Evolutionary conservation across 2,888 invertebrate species (phyloP), one percentile per base, ranked within the genome.

Genomic region (Mamestra brassicae): DNA sequence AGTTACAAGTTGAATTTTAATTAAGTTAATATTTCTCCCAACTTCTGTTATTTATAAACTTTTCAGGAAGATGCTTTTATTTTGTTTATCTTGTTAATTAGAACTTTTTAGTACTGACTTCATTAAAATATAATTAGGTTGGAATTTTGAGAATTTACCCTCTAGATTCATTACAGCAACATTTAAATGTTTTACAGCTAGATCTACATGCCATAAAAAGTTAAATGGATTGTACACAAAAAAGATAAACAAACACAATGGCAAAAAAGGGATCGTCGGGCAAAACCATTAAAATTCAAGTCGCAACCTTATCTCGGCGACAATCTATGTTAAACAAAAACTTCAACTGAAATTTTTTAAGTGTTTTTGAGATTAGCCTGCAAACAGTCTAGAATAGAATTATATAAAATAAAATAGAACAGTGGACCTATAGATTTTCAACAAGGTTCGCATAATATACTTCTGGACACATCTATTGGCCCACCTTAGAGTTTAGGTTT

Each of bases 1-100:
- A 57, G n/a, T n/a, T 57, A 54, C 11, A 57, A 45, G 42, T 15
- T 45, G 34, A 70, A 52, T 71, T 58, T 78, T 64, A 64, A 67
- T 73, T 45, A 70, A n/a, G 61, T 42, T 26, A 63, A 55, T 70
- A 66, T 73, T 60, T 63, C 45, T 26, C 62, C 26, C 5, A 54
- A 55, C 36, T 66, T 69, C 45, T 45, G 34, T 42, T 65, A 8
- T 38, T 55, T 17, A 42, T 63, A n/a, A 71, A 60, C 13, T 42
- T 55, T 42, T 42, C 34, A 15, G n/a, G 42, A 50, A 42, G 26
- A 34, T 34, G 38, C 6, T 47, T 64, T 50, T 26, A 26, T 26
- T 58, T 67, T 60, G 38, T 60, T 82, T 52, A 50, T 67, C 13
- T 52, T 55, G 17, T 50, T 42, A 54, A 36, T 60, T 64, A 71